These are phyloP conservation scores for Sebastes trivittatus DNA, from an alignment of 2,797 vertebrate species.

Conservation along the genomic window DNA sequence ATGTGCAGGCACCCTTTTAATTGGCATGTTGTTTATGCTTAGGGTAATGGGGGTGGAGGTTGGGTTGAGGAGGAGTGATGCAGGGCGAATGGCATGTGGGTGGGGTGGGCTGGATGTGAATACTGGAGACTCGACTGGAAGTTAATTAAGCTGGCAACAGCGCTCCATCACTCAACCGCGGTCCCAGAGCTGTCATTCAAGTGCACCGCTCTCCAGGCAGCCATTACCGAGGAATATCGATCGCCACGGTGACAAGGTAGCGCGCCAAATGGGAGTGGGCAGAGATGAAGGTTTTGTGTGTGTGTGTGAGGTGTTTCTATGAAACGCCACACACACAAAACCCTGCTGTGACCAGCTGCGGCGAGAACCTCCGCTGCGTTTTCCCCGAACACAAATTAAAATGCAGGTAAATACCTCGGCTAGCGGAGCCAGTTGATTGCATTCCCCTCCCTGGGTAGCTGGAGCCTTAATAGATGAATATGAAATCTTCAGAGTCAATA, in stretches of 20 bases:
- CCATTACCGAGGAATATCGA: constrained; percentile 75
- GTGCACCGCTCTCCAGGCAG: constrained; percentile 68
- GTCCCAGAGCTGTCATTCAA: constrained; percentile 75
- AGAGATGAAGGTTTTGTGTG: constrained; percentile 15
- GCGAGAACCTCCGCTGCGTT: not conserved
- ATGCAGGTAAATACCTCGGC: constrained; percentile 76
- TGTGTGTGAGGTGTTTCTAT: not conserved
- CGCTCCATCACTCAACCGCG: constrained; percentile 72
- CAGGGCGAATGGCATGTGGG: not conserved
- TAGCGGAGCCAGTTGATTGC: constrained; percentile 73
- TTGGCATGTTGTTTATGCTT: constrained; percentile 65
- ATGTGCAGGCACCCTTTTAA: constrained; percentile 46
- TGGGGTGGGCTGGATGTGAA: constrained; percentile 46
- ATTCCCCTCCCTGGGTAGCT: constrained; percentile 65
- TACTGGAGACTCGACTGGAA: constrained; percentile 71
- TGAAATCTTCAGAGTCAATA: constrained; percentile 80
- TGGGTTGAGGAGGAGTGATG: not conserved
- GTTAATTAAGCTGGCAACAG: constrained; percentile 78
- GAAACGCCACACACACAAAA: not conserved
- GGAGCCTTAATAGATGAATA: constrained; percentile 73
- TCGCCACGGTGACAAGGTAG: constrained; percentile 66
- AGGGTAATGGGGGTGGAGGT: constrained; percentile 14
- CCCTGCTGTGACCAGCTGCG: constrained; percentile 4
- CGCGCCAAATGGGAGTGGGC: constrained; percentile 51
- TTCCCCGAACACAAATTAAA: constrained; percentile 69